Evolutionary conservation across 2,888 invertebrate species (phyloP), one percentile per base, ranked within the genome.

Genomic region (Xanthostigma xanthostigma): DNA sequence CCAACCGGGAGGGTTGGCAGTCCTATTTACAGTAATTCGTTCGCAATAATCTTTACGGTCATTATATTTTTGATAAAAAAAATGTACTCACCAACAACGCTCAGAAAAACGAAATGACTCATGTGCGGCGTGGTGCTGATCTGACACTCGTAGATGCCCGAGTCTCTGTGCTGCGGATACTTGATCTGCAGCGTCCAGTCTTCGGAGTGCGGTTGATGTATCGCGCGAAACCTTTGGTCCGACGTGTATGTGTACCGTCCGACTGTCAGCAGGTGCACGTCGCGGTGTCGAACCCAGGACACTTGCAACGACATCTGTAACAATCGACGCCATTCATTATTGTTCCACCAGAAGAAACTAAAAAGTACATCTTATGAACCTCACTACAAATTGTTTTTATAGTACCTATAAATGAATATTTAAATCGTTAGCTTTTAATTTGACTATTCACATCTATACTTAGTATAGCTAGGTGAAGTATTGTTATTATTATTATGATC

Each of bases 121-220:
- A 90, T 84, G 63, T 91, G 92, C 17, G 92, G 92, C 50, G 90
- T 90, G 53, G 92, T 91, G 57, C 90, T 90, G 63, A 93, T 86
- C 75, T 93, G 93, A 68, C 92, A 93, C 71, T 93, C 92, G 70
- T 93, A 93, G 59, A 89, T 81, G 51, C 92, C 92, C 13, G 83
- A 81, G 67, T 93, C 92, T 56, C 89, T 77, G 64, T 89, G 85
- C 65, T 92, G 91, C 1, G 91, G 87, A 65, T 90, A 92, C 67
- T 91, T 90, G 67, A 93, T 89, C 71, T 87, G 86, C 58, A 93
- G 75, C 53, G 85, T 88, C 90, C 91, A 92, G 71, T 92, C 92
- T 68, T 91, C 91, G 52, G 87, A 81, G 59, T 86, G 84, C 40
- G 81, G 81, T 57, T 83, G 78, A 66, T 91, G 90, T 58, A 90